Conservation (phyloP, 92 coral and sea anemone genomes). For the Epizoanthus stellaris region DNA sequence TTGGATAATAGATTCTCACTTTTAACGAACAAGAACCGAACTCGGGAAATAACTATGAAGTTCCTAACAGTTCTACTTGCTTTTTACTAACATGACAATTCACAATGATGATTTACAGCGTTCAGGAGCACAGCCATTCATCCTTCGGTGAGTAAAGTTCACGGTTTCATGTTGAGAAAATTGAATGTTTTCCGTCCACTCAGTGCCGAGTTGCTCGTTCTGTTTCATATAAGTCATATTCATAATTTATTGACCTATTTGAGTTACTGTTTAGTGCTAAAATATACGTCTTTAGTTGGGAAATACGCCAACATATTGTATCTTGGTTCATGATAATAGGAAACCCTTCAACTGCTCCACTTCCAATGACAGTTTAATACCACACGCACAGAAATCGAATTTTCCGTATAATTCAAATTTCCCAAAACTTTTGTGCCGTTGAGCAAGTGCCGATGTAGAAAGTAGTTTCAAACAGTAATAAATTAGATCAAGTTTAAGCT, state of each 20-base stretch:
- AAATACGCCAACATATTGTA: not conserved
- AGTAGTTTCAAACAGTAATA: slow-evolving; percentile 15
- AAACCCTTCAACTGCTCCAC: not conserved
- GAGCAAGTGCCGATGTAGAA: slow-evolving; percentile 11
- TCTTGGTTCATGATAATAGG: not conserved
- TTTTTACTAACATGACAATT: not conserved
- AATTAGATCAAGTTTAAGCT: not conserved
- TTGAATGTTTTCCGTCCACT: not conserved
- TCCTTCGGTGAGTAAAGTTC: slow-evolving; percentile 27
- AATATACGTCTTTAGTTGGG: not conserved
- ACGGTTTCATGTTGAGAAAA: not conserved
- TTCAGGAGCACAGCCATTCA: slow-evolving; percentile 21
- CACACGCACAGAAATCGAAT: not conserved
- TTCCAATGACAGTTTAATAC: not conserved
- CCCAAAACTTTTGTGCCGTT: not conserved
- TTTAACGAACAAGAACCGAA: slow-evolving; percentile 21
- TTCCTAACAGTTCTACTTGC: not conserved
- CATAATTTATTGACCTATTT: slow-evolving; percentile 17
- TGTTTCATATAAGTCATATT: not conserved
- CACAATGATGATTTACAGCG: slow-evolving; percentile 14
- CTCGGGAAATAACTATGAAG: slow-evolving; percentile 7
- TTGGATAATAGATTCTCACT: slow-evolving; percentile 23
- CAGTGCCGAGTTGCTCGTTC: not conserved
- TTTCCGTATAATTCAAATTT: slow-evolving; percentile 30
- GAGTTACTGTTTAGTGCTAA: not conserved